Evolutionary conservation across 2,888 invertebrate species (phyloP), one percentile per base, ranked within the genome.

Genomic region (Agrotis ipsilon): DNA sequence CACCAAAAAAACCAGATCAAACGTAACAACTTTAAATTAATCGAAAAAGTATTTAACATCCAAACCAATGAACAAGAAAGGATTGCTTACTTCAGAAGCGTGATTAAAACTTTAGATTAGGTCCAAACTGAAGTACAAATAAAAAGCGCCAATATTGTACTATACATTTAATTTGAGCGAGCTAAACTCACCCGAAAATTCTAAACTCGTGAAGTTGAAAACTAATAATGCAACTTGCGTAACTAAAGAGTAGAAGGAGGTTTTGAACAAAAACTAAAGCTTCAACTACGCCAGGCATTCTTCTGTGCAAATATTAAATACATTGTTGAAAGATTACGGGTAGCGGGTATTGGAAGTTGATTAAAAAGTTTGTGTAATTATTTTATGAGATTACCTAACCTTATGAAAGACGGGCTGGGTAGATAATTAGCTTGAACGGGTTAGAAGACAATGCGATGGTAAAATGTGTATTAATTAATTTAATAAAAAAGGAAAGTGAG

Each of bases 201-300:
- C 88, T 89, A 89, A 93, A 92, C 91, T 93, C 88, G 88, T 85
- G 81, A 86, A 91, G 91, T 92, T 92, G 89, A 88, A 94, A 94
- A 94, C 93, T 94, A 94, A 94, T 94, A 94, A 93, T 92, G 91
- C 91, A 94, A 93, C 91, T 94, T 93, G 90, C 89, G 90, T 90
- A 89, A 89, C 88, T 89, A 89, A 90, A 87, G 86, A 86, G 87
- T 86, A 79, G 84, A 82, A 72, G 86, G 86, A 88, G 86, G 85
- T 78, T 69, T 51, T 66, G 80, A 90, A 90, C 93, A 94, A 94
- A 93, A 94, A 92, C 89, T 89, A 83, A 76, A 73, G 71, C 72
- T 83, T 32, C 62, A 78, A 84, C 73, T 78, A 79, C 83, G 78
- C 68, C 74, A 72, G 77, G 71, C 85, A 86, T 87, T 88, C 85